phyloP scores from a whole-genome alignment of 2,888 invertebrate species.

The Stenodema calcarata region DNA sequence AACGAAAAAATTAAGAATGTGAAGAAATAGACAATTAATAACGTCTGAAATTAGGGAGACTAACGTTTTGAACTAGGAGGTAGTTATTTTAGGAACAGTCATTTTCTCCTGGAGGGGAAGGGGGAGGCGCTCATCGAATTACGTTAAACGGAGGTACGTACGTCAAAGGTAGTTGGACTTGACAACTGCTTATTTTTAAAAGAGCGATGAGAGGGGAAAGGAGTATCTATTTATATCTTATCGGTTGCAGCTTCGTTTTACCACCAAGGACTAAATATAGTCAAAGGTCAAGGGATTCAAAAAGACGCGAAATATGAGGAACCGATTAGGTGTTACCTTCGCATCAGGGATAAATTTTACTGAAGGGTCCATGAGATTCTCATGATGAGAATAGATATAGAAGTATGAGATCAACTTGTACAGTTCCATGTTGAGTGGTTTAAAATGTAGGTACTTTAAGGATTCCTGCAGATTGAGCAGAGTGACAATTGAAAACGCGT shows the following conservation, averaged over 20 bases:
- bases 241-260: neutral
- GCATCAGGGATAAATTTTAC: no score
- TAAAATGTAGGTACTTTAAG: no score
- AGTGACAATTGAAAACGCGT: no score
- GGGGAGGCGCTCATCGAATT: neutral
- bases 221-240: neutral
- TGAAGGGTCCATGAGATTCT: no score
- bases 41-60: neutral
- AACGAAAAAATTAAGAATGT: no score
- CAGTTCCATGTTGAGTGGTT: no score
- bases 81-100: neutral
- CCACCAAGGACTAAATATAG: conserved; percentile 14
- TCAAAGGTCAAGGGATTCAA: conserved; percentile 27
- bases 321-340: neutral
- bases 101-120: no score
- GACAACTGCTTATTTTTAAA: conserved; percentile 19
- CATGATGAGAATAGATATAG: no score
- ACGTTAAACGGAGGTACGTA: neutral
- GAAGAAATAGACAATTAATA: neutral
- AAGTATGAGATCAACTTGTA: no score
- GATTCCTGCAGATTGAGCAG: no score
- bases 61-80: neutral
- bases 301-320: neutral
- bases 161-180: conserved; percentile 14
- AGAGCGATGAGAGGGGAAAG: neutral